Conservation (phyloP, 2,888 invertebrate genomes). For the Sialis lutaria region DNA sequence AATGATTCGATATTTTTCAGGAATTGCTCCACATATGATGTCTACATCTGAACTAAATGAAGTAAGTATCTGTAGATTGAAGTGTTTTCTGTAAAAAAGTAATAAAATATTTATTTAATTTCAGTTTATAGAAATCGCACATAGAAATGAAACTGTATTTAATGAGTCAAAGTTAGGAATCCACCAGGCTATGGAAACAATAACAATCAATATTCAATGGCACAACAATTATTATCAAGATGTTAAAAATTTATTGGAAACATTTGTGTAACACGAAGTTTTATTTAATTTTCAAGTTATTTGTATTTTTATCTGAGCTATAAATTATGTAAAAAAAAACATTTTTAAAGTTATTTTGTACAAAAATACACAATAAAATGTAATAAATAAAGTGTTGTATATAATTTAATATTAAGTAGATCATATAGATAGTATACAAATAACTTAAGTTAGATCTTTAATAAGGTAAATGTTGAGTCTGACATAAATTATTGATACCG, state of each 20-base stretch:
- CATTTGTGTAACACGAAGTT: too few relatives aligned
- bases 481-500: too few relatives aligned
- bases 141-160: slow-evolving; percentile 34
- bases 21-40: slow-evolving; percentile 30
- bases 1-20: slow-evolving; percentile 25
- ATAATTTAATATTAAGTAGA: too few relatives aligned
- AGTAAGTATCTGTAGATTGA: slow-evolving; percentile 15
- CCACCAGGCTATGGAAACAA: slow-evolving; percentile 55
- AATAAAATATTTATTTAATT: slow-evolving; percentile 10
- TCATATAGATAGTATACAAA: too few relatives aligned
- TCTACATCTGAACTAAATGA: slow-evolving; percentile 25
- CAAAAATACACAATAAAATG: too few relatives aligned
- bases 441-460: too few relatives aligned
- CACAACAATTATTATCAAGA: slow-evolving; percentile 31
- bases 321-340: too few relatives aligned
- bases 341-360: too few relatives aligned
- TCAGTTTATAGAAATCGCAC: slow-evolving; percentile 37
- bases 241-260: neutral
- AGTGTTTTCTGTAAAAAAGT: neutral
- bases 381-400: too few relatives aligned
- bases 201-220: slow-evolving; percentile 61
- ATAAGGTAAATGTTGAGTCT: too few relatives aligned
- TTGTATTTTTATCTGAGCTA: too few relatives aligned
- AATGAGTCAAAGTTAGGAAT: slow-evolving; percentile 50
- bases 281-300: too few relatives aligned